Evolutionary conservation across 2,797 vertebrate genomes (phyloP), one percentile per base, ranked within the genome.

Genomic region (Channa striata): DNA sequence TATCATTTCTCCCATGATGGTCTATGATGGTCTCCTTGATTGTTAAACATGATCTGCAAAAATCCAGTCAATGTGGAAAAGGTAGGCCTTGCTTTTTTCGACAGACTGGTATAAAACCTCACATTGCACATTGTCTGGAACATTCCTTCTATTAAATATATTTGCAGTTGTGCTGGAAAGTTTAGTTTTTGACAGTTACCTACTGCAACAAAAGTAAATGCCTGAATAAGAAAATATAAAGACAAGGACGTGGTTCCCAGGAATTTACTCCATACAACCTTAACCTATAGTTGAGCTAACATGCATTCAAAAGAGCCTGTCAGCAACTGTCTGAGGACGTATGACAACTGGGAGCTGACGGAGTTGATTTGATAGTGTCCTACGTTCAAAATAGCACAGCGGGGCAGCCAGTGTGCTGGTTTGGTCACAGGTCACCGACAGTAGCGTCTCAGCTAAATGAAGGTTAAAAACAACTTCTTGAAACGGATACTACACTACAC

Each of bases 381-480:
- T 61, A 76, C 54, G 78, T 80, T 78, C 1, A 70, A 74, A 85
- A 82, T 80, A 83, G 80, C 60, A 5, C 61, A 72, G 70, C 21
- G 40, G 58, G 23, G 62, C 63, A 43, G 63, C 62, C 71, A 52
- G 52, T 77, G 59, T 14, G 2, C 17, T 11, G 4, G 40, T 25
- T n/a, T 34, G 68, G 80, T 65, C 73, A 84, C 68, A 86, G 80
- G 80, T 88, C 82, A 83, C 54, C 67, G 37, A 74, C 2, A 54
- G 80, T 47, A 59, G 66, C 17, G n/a, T 63, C 62, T 68, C 58
- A 9, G 68, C 77, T 79, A 81, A 78, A 72, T 78, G 49, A 74
- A 77, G 2, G 74, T 79, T 84, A 86, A 86, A 87, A 87, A 82
- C 71, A 82, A 74, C 46, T 49, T 61, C 59, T 59, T 8, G 77